These are phyloP conservation scores for Acanthurus tractus DNA, from an alignment of 2,797 vertebrate species.

Conservation along the genomic window DNA sequence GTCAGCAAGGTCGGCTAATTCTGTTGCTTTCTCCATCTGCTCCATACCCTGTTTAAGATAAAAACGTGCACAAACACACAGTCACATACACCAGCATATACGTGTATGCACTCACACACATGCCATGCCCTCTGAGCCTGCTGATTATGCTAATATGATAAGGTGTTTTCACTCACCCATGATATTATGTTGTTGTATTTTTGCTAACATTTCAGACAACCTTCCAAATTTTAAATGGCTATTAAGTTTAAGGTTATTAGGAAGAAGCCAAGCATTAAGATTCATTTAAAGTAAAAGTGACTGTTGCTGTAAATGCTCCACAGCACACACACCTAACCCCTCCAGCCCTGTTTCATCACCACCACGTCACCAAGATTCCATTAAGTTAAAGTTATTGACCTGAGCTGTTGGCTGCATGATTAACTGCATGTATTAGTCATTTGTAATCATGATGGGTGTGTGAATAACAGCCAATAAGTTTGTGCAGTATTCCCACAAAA, in stretches of 20 bases:
- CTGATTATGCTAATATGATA: slow-evolving; percentile 67
- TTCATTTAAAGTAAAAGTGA: slow-evolving; percentile 38
- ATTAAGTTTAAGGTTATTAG: slow-evolving; percentile 69
- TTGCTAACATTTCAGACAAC: slow-evolving; percentile 58
- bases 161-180: slow-evolving; percentile 71
- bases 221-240: slow-evolving; percentile 59
- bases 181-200: slow-evolving; percentile 69
- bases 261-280: slow-evolving; percentile 77
- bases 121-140: slow-evolving; percentile 58
- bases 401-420: slow-evolving; percentile 14
- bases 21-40: slow-evolving; percentile 27
- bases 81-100: not conserved
- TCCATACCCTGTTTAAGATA: slow-evolving; percentile 14
- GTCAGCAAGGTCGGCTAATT: slow-evolving; percentile 47
- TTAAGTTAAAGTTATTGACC: slow-evolving; percentile 19
- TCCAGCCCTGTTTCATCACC: slow-evolving; percentile 29
- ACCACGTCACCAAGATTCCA: slow-evolving; percentile 25
- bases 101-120: slow-evolving; percentile 9
- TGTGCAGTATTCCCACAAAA: not conserved
- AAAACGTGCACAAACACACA: slow-evolving; percentile 1
- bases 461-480: not conserved
- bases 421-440: slow-evolving; percentile 33
- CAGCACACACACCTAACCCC: slow-evolving; percentile 7
- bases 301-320: slow-evolving; percentile 12
- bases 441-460: not conserved